Base-by-base conservation (phyloP, 1,140 invertebrate genomes). In the Pseudomyrmex concolor region DNA sequence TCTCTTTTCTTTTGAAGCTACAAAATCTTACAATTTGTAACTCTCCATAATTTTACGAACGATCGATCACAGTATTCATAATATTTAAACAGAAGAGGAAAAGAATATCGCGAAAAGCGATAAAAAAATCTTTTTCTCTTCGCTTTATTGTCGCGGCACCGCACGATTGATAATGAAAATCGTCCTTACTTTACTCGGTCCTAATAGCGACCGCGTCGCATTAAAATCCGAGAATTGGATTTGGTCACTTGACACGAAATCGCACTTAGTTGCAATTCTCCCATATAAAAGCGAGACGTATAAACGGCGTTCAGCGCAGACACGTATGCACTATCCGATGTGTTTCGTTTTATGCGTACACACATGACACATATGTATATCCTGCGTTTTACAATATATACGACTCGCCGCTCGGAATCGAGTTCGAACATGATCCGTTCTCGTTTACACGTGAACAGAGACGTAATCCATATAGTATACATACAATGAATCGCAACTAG, bases 161-260 rank as follows among this genome's bases (percentile, higher is more conserved):
- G 70, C 13, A 55, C 81, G 62, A 83, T 78, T 66, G 62, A 55
- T 78, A 82, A 84, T 67, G 63, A 84, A 68, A 66, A 80, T 80
- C 51, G 66, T 25, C 48, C 15, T 45, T 81, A 71, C 59, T 84
- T 84, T 84, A 50, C 43, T 66, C 19, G 25, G 22, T 66, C 43
- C 59, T 67, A 78, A 81, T 68, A 71, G 55, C 48, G 25, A 9
- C n/a, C 59, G 67, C 54, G 43, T 64, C 74, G 83, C 67, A 81
- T 84, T 84, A 71, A 81, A 84, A 84, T 84, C 76, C 48, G 50
- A 81, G 83, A 84, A 84, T 71, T 80, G 82, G 43, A 67, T 78
- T 84, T 77, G 83, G 83, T 84, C 83, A 84, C 76, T 80, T 84
- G 76, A 84, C 83, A 84, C 62, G 76, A 81, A 84, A 84, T 84